Conservation (phyloP, 1,140 invertebrate species). For the Venturia canescens region DNA sequence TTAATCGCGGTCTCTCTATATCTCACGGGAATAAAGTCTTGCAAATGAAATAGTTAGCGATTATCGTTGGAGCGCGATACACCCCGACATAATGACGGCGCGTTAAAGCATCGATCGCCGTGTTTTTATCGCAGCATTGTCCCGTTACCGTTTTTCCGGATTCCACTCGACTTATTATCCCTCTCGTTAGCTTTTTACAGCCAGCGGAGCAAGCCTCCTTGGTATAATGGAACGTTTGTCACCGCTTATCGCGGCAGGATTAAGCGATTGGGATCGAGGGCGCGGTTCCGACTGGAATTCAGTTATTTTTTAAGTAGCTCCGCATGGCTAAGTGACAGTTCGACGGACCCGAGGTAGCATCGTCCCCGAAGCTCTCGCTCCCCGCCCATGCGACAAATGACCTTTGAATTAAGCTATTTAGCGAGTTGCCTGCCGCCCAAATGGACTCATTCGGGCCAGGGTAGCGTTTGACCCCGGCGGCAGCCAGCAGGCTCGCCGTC, state of each 20-base stretch:
- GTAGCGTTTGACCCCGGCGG: too few relatives aligned
- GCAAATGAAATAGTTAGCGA: conserved; percentile 37
- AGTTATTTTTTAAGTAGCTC: too few relatives aligned
- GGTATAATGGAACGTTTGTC: neutral
- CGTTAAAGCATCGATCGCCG: neutral
- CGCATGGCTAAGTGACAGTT: too few relatives aligned
- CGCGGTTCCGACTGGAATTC: too few relatives aligned
- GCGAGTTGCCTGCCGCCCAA: too few relatives aligned
- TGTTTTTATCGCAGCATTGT: neutral
- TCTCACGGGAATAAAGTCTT: conserved; percentile 46
- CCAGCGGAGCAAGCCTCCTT: neutral
- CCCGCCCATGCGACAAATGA: too few relatives aligned
- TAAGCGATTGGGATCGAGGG: neutral
- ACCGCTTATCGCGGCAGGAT: neutral
- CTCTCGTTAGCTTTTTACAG: neutral
- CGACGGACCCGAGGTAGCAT: too few relatives aligned
- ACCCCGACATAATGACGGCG: neutral
- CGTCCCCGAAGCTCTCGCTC: too few relatives aligned
- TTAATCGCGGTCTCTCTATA: conserved; percentile 12
- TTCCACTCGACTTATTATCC: neutral
- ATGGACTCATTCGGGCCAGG: too few relatives aligned
- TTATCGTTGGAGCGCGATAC: conserved; percentile 15
- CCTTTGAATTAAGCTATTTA: too few relatives aligned
- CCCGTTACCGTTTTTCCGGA: neutral
- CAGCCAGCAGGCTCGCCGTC: too few relatives aligned